Percentiles rank a stretch among this genome's conserved stretches.
Evolutionary conservation across 53 echinoderm and acorn worm species (phyloP).

Genomic region (Patiria pectinifera): DNA sequence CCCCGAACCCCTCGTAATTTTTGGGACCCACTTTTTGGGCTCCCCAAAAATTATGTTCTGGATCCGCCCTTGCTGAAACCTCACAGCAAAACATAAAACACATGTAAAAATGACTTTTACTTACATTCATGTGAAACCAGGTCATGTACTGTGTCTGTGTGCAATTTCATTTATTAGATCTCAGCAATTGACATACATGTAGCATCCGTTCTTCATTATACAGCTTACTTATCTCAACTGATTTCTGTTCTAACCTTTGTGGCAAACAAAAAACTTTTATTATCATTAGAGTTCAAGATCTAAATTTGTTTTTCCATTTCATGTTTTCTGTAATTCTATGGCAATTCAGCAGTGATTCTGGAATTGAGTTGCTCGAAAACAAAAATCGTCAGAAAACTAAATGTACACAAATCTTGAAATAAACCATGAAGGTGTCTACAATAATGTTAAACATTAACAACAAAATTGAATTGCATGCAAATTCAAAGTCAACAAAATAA

Average conservation of each 20-base stretch:
- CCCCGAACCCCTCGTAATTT: too few species aligned
- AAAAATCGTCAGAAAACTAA: not conserved
- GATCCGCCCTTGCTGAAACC: too few species aligned
- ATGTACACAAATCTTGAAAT: not conserved
- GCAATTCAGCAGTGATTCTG: not conserved
- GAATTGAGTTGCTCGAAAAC: not conserved
- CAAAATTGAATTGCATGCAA: not conserved
- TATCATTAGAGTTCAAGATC: not conserved
- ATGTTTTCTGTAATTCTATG: not conserved
- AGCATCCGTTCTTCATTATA: not conserved
- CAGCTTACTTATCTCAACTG: too few species aligned
- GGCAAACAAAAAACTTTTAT: too few species aligned
- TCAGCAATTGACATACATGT: not conserved
- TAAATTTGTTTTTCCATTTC: not conserved
- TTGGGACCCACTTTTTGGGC: too few species aligned
- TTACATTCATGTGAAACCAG: not conserved
- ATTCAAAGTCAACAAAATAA: conserved; percentile 3
- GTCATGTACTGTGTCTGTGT: not conserved
- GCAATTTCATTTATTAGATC: not conserved
- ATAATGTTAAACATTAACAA: not conserved
- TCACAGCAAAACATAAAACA: not conserved
- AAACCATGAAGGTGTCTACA: not conserved
- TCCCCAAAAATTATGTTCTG: too few species aligned
- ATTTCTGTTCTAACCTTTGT: too few species aligned
- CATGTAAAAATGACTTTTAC: not conserved